Percentiles rank a stretch among this genome's conserved stretches.
phyloP scores from a whole-genome alignment of 2,113 vertebrate genomes.

The Podocnemis expansa region DNA sequence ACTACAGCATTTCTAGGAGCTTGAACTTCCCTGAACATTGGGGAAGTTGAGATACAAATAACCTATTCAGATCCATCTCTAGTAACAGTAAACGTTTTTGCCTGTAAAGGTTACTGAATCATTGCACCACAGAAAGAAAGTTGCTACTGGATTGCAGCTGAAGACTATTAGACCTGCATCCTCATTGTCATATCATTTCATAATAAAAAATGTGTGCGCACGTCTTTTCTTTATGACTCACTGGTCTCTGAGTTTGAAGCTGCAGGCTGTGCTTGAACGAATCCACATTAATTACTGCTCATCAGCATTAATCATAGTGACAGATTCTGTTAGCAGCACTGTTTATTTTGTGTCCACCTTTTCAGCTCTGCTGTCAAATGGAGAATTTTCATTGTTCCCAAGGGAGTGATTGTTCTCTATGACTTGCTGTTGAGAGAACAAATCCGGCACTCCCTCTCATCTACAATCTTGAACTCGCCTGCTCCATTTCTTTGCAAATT shows the following conservation, averaged over 20 bases:
- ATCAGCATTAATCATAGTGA: slow-evolving; percentile 75
- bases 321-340: slow-evolving; percentile 66
- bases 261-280: slow-evolving; percentile 61
- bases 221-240: slow-evolving; percentile 38
- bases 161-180: not conserved
- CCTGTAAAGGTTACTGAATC: not conserved
- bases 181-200: not conserved
- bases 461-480: not conserved
- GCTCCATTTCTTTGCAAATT: slow-evolving; percentile 44
- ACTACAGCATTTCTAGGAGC: not conserved
- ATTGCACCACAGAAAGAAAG: too few species aligned
- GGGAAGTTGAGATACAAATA: not conserved
- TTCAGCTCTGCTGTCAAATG: slow-evolving; percentile 67
- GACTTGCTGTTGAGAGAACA: slow-evolving; percentile 60
- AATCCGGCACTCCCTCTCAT: not conserved
- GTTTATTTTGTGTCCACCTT: slow-evolving; percentile 75
- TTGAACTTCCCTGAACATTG: not conserved
- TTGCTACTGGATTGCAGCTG: not conserved
- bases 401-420: slow-evolving; percentile 64
- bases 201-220: not conserved
- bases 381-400: slow-evolving; percentile 47
- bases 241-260: slow-evolving; percentile 27
- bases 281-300: slow-evolving; percentile 75
- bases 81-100: not conserved
- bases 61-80: accelerated